Evolutionary conservation across 2,888 invertebrate genomes (phyloP), one percentile per base, ranked within the genome.

Genomic region (Cylindroiulus punctatus): DNA sequence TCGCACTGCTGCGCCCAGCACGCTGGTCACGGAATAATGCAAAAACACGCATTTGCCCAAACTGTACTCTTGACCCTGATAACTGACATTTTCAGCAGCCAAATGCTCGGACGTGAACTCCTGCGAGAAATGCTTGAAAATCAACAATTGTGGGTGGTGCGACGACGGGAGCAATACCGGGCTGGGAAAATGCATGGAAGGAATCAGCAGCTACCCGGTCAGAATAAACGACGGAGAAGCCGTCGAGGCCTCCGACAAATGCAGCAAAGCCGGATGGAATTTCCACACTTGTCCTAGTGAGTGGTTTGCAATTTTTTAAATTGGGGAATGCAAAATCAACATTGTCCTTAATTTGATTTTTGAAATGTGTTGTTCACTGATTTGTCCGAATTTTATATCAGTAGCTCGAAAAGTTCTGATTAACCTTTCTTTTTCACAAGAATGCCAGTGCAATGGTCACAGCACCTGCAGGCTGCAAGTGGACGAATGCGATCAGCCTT

Each of bases 81-180:
- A 17, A 47, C 30, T 40, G 19, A 7, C 30, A 65, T 81, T 81
- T 87, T 82, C 85, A 88, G 89, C 88, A 65, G 87, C 89, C n/a
- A 89, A 89, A 44, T 91, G 90, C 88, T 89, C 89, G 86, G 89
- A 89, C 81, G 88, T 89, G 91, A 93, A 94, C 88, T 95, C 96
- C 88, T 95, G 98, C 90, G 92, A 92, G 19, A 93, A 94, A 88
- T 98, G 98, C 90, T 94, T 96, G 89, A 94, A 95, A 87, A 97
- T 97, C 92, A 97, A 98, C 0, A 95, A 95, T 12, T 99, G 99
- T 91, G 99, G 99, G 30, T 99, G 99, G 99, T 98, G 98, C 91
- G 98, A 98, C 91, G 97, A 98, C 91, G 97, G 97, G 42, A 95
- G 95, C 4, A 95, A 95, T 87, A 98, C 96, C 0, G 99, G 99